Base-by-base conservation (phyloP, 2,888 invertebrate species). In the Harpalus rufipes region DNA sequence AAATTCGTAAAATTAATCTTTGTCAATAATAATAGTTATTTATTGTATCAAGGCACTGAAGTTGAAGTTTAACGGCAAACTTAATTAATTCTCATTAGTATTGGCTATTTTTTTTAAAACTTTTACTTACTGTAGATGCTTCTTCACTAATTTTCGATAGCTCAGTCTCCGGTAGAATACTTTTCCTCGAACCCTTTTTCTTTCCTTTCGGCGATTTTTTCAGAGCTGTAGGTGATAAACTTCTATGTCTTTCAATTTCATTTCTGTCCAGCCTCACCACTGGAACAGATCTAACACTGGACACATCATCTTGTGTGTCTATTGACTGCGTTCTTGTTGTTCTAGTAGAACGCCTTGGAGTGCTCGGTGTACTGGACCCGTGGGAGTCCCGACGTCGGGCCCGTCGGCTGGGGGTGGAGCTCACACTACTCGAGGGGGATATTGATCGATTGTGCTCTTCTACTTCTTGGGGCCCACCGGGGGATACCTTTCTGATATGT, bases 341-440 rank as follows among this genome's bases (percentile, higher is more conserved):
- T 18, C 44, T 16, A 16, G 21, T 65, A n/a, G 41, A 76, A 61
- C 41, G n/a, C 6, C 83, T 16, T 21, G 51, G 63, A 8, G 59
- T 59, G 7, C 56, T 44, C 7, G 83, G 68, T 14, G 85, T 68
- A 1, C 58, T 80, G 5, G 80, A 12, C 6, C 32, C 44, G 4
- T 63, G 78, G 7, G 84, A 56, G 1, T 8, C 21, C 7, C 21
- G 18, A 3, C 56, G 65, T 7, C 72, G 39, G 14, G 59, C 25
- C 14, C 68, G 21, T 6, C 82, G 74, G 18, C 56, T 82, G 4
- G 18, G 21, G 7, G 76, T 44, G 1, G 84, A 76, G 41, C 25
- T 85, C 41, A 88, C 72, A 65, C 87, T 88, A 12, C 87, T 87
- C 7, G 89, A 86, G 7, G 89, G 89, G 7, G 88, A 88, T 10